Evolutionary conservation across 2,113 vertebrate genomes (phyloP), one percentile per base, ranked within the genome.

Genomic region (Caranx ignobilis): DNA sequence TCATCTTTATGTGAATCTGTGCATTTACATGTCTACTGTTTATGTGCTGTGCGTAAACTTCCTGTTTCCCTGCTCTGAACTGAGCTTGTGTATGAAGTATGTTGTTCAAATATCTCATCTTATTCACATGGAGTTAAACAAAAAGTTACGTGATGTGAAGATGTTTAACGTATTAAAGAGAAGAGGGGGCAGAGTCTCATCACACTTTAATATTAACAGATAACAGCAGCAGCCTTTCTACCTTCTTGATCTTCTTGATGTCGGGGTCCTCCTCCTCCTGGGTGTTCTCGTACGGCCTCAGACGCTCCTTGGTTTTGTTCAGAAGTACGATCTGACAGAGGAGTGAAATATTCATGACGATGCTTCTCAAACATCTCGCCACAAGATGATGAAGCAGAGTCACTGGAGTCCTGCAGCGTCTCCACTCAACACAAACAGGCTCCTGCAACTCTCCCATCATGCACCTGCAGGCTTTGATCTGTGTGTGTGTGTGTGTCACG

Each of bases 191-290:
- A 26, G 26, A 26, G 26, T 26, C 26, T 26, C 26, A 26, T 26
- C 26, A 26, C 26, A 26, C 26, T 26, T 26, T 26, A 26, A 26
- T 26, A 26, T 26, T 2, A 26, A 26, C 26, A 26, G 26, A 26
- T 26, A 26, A 26, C 26, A 26, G 26, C 26, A 26, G 26, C 26
- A 26, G 26, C 26, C 26, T 26, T 26, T 26, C 26, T 26, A 98
- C 98, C 97, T 98, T 99, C 87, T 99, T 99, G 79, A 99, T 99
- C 92, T 99, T 99, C 90, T 97, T 98, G 73, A 99, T 98, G 72
- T 99, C 98, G 2, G 97, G 96, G 78, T 99, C 97, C 66, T 99
- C 98, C 19, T 98, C 97, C 41, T 99, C 97, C 71, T 95, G 96
- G 88, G 95, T 95, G 88, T 90, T 94, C 79, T 96, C 97, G 88